Evolutionary conservation across 2,888 invertebrate genomes (phyloP).

Genomic region (Drosophila mayaguana): DNA sequence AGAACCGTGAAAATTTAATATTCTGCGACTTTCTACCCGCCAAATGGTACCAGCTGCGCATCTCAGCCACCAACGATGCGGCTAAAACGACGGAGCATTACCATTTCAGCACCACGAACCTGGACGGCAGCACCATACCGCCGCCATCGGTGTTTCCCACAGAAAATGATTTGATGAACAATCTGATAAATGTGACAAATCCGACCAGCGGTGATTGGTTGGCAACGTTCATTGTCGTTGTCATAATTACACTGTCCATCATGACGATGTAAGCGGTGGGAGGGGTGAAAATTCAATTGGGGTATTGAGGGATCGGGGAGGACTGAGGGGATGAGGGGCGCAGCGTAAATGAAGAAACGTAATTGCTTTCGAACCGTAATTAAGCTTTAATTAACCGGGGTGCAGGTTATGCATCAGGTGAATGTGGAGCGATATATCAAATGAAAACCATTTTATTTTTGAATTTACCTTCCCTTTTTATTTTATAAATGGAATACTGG

Average conservation of each 20-base stretch:
- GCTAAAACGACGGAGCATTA: constrained; percentile 88
- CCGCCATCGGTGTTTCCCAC: constrained; percentile 83
- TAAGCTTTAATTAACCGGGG: constrained; percentile 65
- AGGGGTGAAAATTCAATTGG: constrained; percentile 36
- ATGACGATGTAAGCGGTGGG: constrained; percentile 82
- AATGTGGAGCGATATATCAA: constrained; percentile 24
- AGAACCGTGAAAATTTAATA: constrained; percentile 85
- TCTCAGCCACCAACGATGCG: constrained; percentile 88
- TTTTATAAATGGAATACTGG: not conserved
- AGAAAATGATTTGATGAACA: constrained; percentile 84
- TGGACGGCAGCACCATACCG: constrained; percentile 86
- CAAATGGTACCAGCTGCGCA: constrained; percentile 87
- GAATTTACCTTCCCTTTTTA: not conserved
- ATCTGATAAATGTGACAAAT: constrained; percentile 83
- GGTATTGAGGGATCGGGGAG: constrained; percentile 1
- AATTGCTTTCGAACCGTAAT: constrained; percentile 66
- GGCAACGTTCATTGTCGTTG: constrained; percentile 82
- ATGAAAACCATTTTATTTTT: constrained; percentile 19
- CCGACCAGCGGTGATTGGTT: constrained; percentile 84
- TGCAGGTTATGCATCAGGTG: not conserved
- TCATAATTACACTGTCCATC: constrained; percentile 83
- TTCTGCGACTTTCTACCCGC: constrained; percentile 87
- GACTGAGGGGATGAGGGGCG: not conserved
- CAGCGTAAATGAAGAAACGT: constrained; percentile 11
- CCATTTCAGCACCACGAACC: constrained; percentile 87